Conservation (phyloP, 2,113 vertebrate species). For the Ahaetulla prasina region DNA sequence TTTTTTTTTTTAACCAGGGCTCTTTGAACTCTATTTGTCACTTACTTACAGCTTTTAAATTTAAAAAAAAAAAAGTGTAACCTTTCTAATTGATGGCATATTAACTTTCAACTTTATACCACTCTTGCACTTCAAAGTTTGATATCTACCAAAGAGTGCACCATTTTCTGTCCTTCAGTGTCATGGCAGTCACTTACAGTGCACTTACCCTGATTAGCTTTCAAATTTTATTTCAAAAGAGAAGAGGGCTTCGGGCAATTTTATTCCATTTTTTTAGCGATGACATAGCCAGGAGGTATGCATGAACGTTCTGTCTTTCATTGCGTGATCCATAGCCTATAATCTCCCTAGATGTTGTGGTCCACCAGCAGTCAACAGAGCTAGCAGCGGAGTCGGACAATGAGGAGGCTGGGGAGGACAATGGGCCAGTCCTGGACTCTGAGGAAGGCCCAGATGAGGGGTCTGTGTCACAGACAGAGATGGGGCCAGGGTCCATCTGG, state of each 20-base stretch:
- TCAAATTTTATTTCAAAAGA: background rate
- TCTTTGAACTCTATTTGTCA: slow-evolving; percentile 59
- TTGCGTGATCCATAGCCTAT: background rate
- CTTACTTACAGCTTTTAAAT: slow-evolving; percentile 46
- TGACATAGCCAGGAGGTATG: background rate
- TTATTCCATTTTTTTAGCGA: background rate
- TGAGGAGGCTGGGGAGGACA: too few relatives aligned
- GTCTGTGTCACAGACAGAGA: too few relatives aligned
- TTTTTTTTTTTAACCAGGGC: slow-evolving; percentile 48
- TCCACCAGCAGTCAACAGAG: too few relatives aligned
- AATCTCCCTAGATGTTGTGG: too few relatives aligned
- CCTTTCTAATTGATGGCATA: slow-evolving; percentile 44
- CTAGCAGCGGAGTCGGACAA: too few relatives aligned
- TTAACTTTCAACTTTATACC: slow-evolving; percentile 43
- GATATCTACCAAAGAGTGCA: slow-evolving; percentile 39
- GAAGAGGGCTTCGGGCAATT: background rate
- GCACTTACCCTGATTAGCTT: background rate
- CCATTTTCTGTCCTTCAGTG: background rate
- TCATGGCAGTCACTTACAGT: background rate
- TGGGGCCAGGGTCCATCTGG: too few relatives aligned
- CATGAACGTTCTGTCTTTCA: background rate
- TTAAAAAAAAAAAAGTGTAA: slow-evolving; percentile 3
- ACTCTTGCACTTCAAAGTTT: slow-evolving; percentile 44
- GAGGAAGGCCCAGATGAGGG: too few relatives aligned
- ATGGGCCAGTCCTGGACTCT: too few relatives aligned